Conservation (phyloP, 1,140 invertebrate genomes). For the Lutraria rhynchaena region DNA sequence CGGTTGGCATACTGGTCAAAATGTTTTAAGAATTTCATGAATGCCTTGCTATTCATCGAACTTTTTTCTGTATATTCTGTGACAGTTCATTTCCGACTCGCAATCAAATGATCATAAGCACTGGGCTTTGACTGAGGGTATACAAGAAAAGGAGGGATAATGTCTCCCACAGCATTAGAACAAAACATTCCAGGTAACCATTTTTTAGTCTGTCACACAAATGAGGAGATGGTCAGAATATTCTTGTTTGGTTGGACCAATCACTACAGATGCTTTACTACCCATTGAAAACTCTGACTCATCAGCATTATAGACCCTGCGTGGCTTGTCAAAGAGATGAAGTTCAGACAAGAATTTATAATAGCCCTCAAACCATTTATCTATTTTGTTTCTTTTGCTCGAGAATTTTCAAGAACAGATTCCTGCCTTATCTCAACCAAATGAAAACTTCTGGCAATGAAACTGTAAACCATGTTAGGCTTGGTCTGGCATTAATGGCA, state of each 20-base stretch:
- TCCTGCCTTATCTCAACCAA: conserved; percentile 34
- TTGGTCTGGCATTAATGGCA: no score
- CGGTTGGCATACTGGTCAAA: conserved; percentile 57
- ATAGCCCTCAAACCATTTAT: conserved; percentile 33
- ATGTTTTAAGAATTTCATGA: conserved; percentile 47
- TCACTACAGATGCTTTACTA: conserved; percentile 32
- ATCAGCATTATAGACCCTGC: conserved; percentile 58
- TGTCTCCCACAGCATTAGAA: conserved; percentile 34
- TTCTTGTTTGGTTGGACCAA: conserved; percentile 43
- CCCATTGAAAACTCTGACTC: conserved; percentile 58
- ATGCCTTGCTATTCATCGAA: conserved; percentile 57
- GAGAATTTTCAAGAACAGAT: conserved; percentile 26
- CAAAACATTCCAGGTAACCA: conserved; percentile 38
- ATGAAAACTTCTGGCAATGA: conserved; percentile 17
- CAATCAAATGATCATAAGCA: conserved; percentile 52
- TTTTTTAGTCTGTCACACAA: background rate
- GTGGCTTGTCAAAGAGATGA: conserved; percentile 42
- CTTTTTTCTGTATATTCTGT: conserved; percentile 58
- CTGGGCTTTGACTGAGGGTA: conserved; percentile 50
- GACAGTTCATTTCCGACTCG: conserved; percentile 27
- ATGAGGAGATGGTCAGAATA: background rate
- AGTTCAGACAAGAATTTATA: conserved; percentile 20
- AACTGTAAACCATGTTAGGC: background rate
- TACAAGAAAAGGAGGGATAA: conserved; percentile 56
- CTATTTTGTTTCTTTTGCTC: conserved; percentile 38